phyloP scores from a whole-genome alignment of 1,140 invertebrate genomes.

The Dysdera silvatica region DNA sequence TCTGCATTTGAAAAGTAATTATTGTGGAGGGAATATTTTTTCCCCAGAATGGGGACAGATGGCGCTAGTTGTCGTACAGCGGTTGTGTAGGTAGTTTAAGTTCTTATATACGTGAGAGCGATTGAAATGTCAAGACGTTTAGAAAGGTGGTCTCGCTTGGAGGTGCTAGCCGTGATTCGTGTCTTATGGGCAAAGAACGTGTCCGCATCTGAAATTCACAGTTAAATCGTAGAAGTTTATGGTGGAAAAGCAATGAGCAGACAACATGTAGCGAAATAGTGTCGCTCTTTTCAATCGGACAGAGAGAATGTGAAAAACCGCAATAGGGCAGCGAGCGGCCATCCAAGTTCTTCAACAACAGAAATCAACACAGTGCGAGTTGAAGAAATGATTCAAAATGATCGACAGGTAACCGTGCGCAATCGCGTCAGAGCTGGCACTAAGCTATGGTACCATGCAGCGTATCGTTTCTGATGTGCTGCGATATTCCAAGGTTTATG shows the following conservation, averaged over 20 bases:
- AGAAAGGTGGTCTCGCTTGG: background rate
- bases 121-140: background rate
- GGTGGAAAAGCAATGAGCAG: background rate
- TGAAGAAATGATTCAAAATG: too few relatives aligned
- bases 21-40: too few relatives aligned
- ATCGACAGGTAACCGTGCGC: too few relatives aligned
- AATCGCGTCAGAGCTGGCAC: too few relatives aligned
- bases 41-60: too few relatives aligned
- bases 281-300: background rate
- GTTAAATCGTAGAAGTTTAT: background rate
- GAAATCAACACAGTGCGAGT: too few relatives aligned
- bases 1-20: too few relatives aligned
- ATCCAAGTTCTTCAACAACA: conserved; percentile 6
- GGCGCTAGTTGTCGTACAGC: too few relatives aligned
- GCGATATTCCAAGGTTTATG: background rate
- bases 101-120: too few relatives aligned
- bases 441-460: too few relatives aligned
- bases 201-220: background rate
- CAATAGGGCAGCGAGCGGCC: background rate
- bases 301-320: background rate
- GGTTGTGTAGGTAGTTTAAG: too few relatives aligned
- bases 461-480: background rate
- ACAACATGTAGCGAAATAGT: background rate
- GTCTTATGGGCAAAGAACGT: background rate
- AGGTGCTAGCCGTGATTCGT: background rate